Evolutionary conservation across 1,140 invertebrate species (phyloP).

Genomic region (Drosophila pachea): DNA sequence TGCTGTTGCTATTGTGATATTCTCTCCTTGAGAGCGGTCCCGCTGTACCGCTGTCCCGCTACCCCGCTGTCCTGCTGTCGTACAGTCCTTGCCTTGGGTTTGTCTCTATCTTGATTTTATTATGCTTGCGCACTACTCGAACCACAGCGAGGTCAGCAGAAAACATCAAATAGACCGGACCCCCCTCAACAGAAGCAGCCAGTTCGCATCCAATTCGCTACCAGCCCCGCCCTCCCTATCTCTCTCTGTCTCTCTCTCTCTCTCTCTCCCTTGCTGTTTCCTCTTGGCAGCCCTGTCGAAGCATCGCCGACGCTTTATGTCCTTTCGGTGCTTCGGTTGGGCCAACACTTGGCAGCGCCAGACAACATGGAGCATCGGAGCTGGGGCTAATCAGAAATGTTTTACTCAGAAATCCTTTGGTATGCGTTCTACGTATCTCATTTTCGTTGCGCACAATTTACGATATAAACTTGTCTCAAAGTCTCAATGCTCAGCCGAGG

Average conservation of each 20-base stretch:
- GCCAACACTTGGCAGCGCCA: constrained; percentile 35
- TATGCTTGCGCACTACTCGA: constrained; percentile 72
- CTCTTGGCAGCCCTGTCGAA: not conserved
- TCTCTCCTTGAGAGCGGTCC: not conserved
- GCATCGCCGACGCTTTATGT: constrained; percentile 1
- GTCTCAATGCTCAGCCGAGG: not conserved
- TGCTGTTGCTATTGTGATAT: constrained; percentile 5
- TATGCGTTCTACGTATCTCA: constrained; percentile 75
- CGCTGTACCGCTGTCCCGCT: too few relatives aligned
- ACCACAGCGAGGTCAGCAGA: constrained; percentile 72
- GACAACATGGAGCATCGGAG: constrained; percentile 13
- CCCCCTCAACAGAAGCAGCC: constrained; percentile 9
- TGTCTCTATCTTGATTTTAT: constrained; percentile 72
- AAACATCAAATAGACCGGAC: constrained; percentile 70
- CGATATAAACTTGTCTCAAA: constrained; percentile 61
- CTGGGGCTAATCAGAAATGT: constrained; percentile 72
- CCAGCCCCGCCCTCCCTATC: not conserved
- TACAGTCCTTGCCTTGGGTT: constrained; percentile 21
- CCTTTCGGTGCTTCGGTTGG: constrained; percentile 7
- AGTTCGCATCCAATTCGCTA: constrained; percentile 3
- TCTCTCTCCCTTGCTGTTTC: not conserved
- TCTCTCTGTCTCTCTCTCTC: not conserved
- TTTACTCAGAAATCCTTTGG: constrained; percentile 76
- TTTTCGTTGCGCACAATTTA: constrained; percentile 76
- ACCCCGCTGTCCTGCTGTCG: too few relatives aligned